These are phyloP conservation scores for Bembecia ichneumoniformis DNA, from an alignment of 2,888 invertebrate species.

Conservation along the genomic window DNA sequence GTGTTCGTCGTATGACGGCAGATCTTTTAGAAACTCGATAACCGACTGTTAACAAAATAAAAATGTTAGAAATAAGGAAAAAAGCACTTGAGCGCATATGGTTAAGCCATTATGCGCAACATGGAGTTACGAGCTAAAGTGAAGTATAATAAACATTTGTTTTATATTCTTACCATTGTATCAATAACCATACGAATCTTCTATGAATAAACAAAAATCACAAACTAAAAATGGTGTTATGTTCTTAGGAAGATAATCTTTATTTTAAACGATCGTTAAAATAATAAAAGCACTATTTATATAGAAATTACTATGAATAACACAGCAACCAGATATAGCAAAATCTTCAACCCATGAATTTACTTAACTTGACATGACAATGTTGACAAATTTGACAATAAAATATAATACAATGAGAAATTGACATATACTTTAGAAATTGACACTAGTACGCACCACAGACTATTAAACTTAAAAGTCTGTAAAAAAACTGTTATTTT, in stretches of 20 bases:
- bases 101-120: slow-evolving; percentile 25
- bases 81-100: slow-evolving; percentile 17
- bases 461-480: too few species aligned
- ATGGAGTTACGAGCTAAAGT: not conserved
- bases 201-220: too few species aligned
- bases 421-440: too few species aligned
- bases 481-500: too few species aligned
- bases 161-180: slow-evolving; percentile 39
- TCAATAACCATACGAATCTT: slow-evolving; percentile 12
- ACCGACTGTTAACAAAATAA: slow-evolving; percentile 77
- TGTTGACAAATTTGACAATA: not conserved
- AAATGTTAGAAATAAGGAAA: slow-evolving; percentile 7
- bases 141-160: not conserved
- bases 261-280: too few species aligned
- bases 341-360: not conserved
- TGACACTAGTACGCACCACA: too few species aligned
- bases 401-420: not conserved
- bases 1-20: slow-evolving; percentile 91
- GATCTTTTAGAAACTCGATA: slow-evolving; percentile 90
- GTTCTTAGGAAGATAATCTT: too few species aligned
- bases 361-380: too few species aligned
- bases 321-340: not conserved
- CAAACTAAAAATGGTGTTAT: too few species aligned
- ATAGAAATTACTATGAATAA: not conserved
- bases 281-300: too few species aligned